These are phyloP conservation scores for Plebejus argus DNA, from an alignment of 2,888 invertebrate genomes.

Conservation along the genomic window DNA sequence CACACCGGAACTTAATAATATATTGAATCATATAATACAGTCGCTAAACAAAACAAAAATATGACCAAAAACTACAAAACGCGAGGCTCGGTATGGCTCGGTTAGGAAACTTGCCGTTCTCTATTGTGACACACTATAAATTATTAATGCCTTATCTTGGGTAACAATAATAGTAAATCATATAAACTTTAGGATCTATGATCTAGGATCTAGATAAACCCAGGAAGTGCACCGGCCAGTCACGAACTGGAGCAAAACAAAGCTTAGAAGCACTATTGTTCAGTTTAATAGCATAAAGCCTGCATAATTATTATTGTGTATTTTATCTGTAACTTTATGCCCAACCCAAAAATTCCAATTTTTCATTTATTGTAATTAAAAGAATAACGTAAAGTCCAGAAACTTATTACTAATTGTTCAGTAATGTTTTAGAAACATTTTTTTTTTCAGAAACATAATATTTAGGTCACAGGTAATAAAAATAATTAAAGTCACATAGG, in stretches of 20 bases:
- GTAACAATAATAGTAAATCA: background rate
- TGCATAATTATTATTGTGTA: background rate
- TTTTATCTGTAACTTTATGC: background rate
- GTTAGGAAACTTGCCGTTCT: background rate
- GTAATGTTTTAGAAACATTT: background rate
- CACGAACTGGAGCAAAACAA: background rate
- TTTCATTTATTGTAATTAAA: background rate
- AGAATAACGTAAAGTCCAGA: background rate
- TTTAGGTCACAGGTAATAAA: background rate
- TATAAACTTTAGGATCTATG: background rate
- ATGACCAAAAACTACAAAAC: background rate
- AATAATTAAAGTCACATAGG: background rate
- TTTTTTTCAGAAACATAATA: background rate
- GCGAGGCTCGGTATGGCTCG: background rate
- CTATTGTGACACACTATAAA: slow-evolving; percentile 13
- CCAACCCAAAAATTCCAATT: background rate
- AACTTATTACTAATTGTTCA: background rate
- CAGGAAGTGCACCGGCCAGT: background rate
- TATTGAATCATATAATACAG: no score
- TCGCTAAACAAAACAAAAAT: background rate
- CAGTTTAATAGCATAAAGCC: background rate
- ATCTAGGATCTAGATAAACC: background rate
- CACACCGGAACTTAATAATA: no score
- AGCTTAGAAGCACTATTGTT: background rate
- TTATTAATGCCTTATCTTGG: background rate